These are phyloP conservation scores for Clinocottus analis DNA, from an alignment of 2,113 vertebrate genomes.

Conservation along the genomic window DNA sequence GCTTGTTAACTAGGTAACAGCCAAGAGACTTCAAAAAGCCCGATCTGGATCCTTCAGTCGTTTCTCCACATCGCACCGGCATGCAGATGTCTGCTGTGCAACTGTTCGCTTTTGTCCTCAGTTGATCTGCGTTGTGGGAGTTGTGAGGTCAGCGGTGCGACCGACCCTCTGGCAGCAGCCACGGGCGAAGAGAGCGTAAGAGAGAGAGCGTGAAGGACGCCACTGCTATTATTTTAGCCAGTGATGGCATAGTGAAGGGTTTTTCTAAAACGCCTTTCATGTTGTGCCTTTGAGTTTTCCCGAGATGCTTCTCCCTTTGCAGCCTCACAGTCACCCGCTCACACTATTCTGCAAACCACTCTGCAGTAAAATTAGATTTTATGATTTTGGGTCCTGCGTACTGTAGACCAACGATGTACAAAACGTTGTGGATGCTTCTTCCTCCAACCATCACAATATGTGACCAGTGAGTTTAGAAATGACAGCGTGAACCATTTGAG, in stretches of 20 bases:
- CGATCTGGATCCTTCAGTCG: conserved; percentile 38
- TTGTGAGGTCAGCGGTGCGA: conserved; percentile 41
- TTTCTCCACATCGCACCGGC: conserved; percentile 5
- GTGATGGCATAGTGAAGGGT: background rate
- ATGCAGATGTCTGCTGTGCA: conserved; percentile 53
- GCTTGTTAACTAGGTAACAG: conserved; percentile 57
- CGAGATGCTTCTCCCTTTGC: conserved; percentile 17
- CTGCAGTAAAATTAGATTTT: conserved; percentile 39
- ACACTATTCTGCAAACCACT: conserved; percentile 34
- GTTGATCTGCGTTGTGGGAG: conserved; percentile 12
- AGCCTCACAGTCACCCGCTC: conserved; percentile 30
- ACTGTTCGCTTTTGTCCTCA: conserved; percentile 27
- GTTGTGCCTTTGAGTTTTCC: conserved; percentile 30
- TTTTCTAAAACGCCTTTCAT: conserved; percentile 33
- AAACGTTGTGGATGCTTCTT: conserved; percentile 34
- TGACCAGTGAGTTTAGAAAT: conserved; percentile 28
- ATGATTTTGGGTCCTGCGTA: conserved; percentile 30
- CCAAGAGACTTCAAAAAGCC: conserved; percentile 49
- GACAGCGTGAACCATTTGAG: background rate
- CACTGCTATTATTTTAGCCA: conserved; percentile 10
- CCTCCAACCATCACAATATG: conserved; percentile 18
- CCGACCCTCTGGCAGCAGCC: conserved; percentile 35
- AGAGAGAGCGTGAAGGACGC: conserved; percentile 15
- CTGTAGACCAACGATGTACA: conserved; percentile 26
- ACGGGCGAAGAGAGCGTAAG: background rate